Evolutionary conservation across 2,888 invertebrate species (phyloP), one percentile per base, ranked within the genome.

Genomic region (Plebejus melissa): DNA sequence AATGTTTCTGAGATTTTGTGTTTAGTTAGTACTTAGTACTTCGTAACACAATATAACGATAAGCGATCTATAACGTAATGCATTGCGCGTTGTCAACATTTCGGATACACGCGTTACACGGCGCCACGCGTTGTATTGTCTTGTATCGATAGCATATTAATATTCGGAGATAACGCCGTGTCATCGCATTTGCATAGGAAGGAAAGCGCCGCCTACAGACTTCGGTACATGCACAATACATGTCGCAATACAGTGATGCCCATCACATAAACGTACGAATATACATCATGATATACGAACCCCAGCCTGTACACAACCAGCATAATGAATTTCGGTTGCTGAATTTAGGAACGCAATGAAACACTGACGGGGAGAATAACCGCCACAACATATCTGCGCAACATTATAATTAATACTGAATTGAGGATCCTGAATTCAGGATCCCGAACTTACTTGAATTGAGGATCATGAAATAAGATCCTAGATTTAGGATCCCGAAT

Each of bases 71-170:
- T 65, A 36, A 65, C 32, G 65, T 65, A 65, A 65, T 65, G 13
- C 65, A 65, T 32, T 60, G 60, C 60, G 60, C 60, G 28, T 28
- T 60, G 32, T 16, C 65, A 13, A 36, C 13, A 16, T 65, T 65
- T 11, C 22, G 11, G 28, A 32, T 65, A 65, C 65, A 32, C 65
- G 2, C 4, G 22, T 32, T 13, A 36, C 65, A 36, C 60, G 60
- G 60, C 60, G 60, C 60, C 41, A 70, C 41, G 70, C 71, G n/a
- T 46, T 74, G 41, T 74, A 74, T 60, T 58, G 36, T 58, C 74
- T 41, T 41, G 82, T 85, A 86, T 86, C 84, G 84, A 85, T 87
- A 86, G 86, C 84, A 81, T 83, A 87, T 85, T 84, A 81, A 83
- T 82, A 80, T 78, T 81, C 81, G 78, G 75, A 78, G 84, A 84